Base-by-base conservation (phyloP, 1,140 invertebrate genomes). In the Littorina saxatilis region DNA sequence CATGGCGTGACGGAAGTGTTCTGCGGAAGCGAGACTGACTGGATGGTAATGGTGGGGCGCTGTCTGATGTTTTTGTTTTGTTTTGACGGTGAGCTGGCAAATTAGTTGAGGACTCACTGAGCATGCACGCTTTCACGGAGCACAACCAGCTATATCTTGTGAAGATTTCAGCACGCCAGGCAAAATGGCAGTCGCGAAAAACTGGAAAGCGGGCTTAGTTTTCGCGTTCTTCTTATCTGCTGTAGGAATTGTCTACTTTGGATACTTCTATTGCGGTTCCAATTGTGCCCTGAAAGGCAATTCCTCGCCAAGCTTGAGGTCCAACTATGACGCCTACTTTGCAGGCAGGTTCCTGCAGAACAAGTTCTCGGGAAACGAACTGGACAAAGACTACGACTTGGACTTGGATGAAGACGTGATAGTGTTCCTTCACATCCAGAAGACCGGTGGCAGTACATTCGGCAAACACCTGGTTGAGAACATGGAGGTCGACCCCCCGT, bases 401-500 rank as follows among this genome's bases (percentile, higher is more conserved):
- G 82, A 90, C 66, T 47, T 88, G 29, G 88, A 90, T 20, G 84
- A 87, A 61, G 98, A 99, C 94, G 98, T 99, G 29, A 96, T 99
- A 94, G 98, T 99, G 29, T 99, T 99, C 92, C 93, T 99, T 63
- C 98, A 99, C 91, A 99, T 99, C 92, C 98, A 99, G 93, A 99
- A 99, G 92, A 97, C 96, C 84, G 96, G 96, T 91, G 92, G 92
- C 0, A 98, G 98, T n/a, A 96, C 96, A 2, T 99, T 99, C 92
- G 98, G 98, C 17, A 96, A 96, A 89, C 97, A 99, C 93, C 94
- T 99, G 81, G 98, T 98, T 58, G 96, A 96, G 93, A 97, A 99
- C 94, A 94, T 99, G 85, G 97, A 98, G 70, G 78, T 99, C 96
- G 82, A 87, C 37, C 85, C 84, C 27, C 90, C 90, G 0, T 92